Base-by-base conservation (phyloP, 1,140 invertebrate genomes). In the Harlomillsia oculata region DNA sequence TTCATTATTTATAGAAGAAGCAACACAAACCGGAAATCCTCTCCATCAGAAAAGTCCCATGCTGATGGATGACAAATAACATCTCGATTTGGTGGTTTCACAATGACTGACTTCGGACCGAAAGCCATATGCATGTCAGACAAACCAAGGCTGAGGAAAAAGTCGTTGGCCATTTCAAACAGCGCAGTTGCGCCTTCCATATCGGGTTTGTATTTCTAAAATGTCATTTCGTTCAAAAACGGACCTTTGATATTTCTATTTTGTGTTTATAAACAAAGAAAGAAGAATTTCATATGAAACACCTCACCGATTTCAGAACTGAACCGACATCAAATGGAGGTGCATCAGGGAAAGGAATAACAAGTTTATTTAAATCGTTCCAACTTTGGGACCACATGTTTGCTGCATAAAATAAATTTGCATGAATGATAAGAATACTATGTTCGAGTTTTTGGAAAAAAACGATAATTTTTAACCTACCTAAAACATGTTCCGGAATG, bases 381-480 rank as follows among this genome's bases (percentile, higher is more conserved):
- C 88, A 93, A 11, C 82, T 84, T 69, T 93, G 89, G 0, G 77
- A 84, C 82, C 86, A 92, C 81, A 91, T 88, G 67, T 92, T 89
- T 5, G 78, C 77, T 79, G 49, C 13, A 48, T 14, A 43, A n/a
- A 14, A n/a, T n/a, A 62, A 53, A 16, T 64, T 21, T 46, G n/a
- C 9, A 46, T 18, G 28, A n/a, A 20, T 5, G 30, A 26, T n/a
- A n/a, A 21, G 36, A 43, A 23, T 16, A 18, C 8, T 21, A 8
- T 16, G n/a, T n/a, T n/a, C n/a, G n/a, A n/a, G n/a, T n/a, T 34
- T 32, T n/a, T 40, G 11, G 16, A 20, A n/a, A 39, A 40, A 51
- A 41, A 28, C 11, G 14, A 16, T 20, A 29, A 50, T 8, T 14
- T 23, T 9, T 9, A 48, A n/a, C 26, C 68, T 70, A 77, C 88